phyloP scores from a whole-genome alignment of 2,797 vertebrate genomes.

The Labroides dimidiatus region DNA sequence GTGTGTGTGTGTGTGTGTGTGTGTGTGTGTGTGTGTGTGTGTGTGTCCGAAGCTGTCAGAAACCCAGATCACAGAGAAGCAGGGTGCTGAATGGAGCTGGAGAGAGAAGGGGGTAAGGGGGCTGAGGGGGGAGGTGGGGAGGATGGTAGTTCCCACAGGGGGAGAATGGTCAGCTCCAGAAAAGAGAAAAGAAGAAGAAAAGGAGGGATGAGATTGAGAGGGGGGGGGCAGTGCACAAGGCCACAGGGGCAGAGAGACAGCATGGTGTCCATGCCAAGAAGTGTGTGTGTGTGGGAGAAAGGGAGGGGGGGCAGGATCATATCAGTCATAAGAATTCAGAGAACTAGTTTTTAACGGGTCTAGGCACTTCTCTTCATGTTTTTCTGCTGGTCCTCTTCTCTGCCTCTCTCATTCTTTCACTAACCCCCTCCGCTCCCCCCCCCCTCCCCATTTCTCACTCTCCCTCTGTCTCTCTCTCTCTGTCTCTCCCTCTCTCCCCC shows the following conservation, averaged over 20 bases:
- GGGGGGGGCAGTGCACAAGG: conserved; percentile 72
- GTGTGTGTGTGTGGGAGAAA: conserved; percentile 28
- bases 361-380: conserved; percentile 75
- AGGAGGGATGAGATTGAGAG: conserved; percentile 69
- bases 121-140: conserved; percentile 32
- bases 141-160: conserved; percentile 85
- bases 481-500: conserved; percentile 25
- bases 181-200: conserved; percentile 73
- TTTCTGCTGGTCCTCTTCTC: conserved; percentile 70
- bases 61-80: conserved; percentile 86
- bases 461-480: conserved; percentile 14
- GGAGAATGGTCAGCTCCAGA: conserved; percentile 82
- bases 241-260: conserved; percentile 68
- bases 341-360: conserved; percentile 78
- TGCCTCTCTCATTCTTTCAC: conserved; percentile 69
- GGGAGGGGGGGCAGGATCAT: no score
- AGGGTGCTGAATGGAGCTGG: conserved; percentile 87
- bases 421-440: conserved; percentile 38
- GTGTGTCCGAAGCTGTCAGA: conserved; percentile 78
- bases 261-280: conserved; percentile 80
- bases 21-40: conserved; percentile 56
- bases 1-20: conserved; percentile 54
- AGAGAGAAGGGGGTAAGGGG: conserved; percentile 68
- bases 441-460: conserved; percentile 18
- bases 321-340: conserved; percentile 85